These are phyloP conservation scores for Rhinichthys osculus DNA, from an alignment of 2,797 vertebrate species.

Conservation along the genomic window DNA sequence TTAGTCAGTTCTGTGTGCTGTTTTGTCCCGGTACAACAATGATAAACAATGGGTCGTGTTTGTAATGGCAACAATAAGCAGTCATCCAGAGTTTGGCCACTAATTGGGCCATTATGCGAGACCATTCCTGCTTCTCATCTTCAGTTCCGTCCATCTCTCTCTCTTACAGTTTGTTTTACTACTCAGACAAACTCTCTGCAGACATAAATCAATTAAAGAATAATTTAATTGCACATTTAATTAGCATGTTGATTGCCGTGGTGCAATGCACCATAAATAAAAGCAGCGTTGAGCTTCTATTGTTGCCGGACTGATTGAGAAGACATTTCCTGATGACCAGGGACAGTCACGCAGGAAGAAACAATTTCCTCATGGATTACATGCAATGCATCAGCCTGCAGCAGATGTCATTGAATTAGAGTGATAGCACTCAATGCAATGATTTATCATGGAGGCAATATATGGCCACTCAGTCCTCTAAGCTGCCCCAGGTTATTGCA, in stretches of 20 bases:
- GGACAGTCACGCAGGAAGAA: conserved; percentile 18
- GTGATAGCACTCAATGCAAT: background rate
- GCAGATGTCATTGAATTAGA: background rate
- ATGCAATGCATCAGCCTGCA: background rate
- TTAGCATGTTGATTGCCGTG: conserved; percentile 66
- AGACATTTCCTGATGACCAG: conserved; percentile 38
- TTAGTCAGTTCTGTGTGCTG: background rate
- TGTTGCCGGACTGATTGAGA: conserved; percentile 18
- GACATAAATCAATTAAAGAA: conserved; percentile 69
- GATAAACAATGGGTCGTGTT: conserved; percentile 45
- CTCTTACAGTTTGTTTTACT: conserved; percentile 60
- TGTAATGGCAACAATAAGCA: conserved; percentile 46
- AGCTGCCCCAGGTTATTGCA: background rate
- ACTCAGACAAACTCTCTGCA: conserved; percentile 35
- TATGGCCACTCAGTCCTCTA: background rate
- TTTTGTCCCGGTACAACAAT: background rate
- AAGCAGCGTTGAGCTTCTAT: conserved; percentile 26
- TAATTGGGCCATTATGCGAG: conserved; percentile 73
- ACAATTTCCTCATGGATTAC: conserved; percentile 57
- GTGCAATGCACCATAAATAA: conserved; percentile 40
- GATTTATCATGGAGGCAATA: background rate
- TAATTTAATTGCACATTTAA: conserved; percentile 77
- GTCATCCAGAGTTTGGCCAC: conserved; percentile 64
- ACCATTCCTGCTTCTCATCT: conserved; percentile 50
- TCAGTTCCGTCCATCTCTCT: conserved; percentile 45